Percentiles rank a stretch among this genome's conserved stretches.
phyloP scores from a whole-genome alignment of 2,888 invertebrate genomes.

The Operophtera brumata region DNA sequence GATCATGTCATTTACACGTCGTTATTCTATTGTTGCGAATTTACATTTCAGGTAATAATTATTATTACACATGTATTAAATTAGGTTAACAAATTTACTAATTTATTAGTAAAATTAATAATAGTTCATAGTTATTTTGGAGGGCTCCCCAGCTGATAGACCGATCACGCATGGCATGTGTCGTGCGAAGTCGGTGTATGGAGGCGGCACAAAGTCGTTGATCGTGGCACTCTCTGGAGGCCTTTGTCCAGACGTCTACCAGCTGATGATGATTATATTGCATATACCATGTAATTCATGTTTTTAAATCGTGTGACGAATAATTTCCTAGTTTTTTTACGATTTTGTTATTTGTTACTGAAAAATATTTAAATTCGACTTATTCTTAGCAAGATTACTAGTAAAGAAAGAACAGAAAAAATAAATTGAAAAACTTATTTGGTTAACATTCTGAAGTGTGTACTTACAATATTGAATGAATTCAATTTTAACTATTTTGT shows the following conservation, averaged over 20 bases:
- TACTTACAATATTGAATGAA: background rate
- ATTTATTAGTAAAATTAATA: too few relatives aligned
- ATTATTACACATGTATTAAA: constrained; percentile 13
- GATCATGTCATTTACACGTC: constrained; percentile 41
- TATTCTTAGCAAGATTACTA: background rate
- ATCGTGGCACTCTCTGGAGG: too few relatives aligned
- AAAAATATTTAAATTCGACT: background rate
- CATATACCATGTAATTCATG: background rate
- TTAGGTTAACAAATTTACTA: background rate
- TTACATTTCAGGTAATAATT: constrained; percentile 29
- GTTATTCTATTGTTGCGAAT: constrained; percentile 33
- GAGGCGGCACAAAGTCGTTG: too few relatives aligned
- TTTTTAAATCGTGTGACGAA: background rate
- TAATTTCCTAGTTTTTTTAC: background rate
- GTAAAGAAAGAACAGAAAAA: background rate
- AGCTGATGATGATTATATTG: background rate
- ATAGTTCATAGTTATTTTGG: background rate
- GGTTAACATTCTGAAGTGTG: background rate
- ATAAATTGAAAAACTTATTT: background rate
- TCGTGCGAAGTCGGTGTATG: too few relatives aligned
- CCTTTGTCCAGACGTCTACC: background rate
- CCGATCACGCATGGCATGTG: too few relatives aligned
- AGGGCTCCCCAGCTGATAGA: too few relatives aligned
- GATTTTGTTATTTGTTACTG: background rate
- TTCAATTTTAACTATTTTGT: background rate